A percentile compares a stretch with the other conserved stretches of the same genome.
Evolutionary conservation across 2,797 vertebrate species (phyloP).

Genomic region (Neomorphus geoffroyi): DNA sequence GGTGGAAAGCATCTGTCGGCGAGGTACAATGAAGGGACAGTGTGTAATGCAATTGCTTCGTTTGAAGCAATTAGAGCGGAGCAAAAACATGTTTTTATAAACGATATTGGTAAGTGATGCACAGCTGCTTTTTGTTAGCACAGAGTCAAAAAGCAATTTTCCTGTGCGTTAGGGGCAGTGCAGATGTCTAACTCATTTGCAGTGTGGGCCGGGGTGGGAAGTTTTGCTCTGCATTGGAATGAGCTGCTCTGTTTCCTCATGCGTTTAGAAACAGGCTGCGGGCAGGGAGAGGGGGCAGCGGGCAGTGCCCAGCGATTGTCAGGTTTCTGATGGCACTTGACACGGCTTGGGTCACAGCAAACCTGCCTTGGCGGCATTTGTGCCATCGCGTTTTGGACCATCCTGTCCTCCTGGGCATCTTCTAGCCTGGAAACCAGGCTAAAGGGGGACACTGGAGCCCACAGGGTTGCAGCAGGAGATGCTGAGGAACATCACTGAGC

Average conservation of each 20-base stretch:
- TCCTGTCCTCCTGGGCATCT: not conserved
- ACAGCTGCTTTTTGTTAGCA: not conserved
- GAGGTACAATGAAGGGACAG: not conserved
- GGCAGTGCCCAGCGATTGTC: not conserved
- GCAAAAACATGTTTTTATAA: not conserved
- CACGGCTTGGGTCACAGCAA: not conserved
- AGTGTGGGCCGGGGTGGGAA: not conserved
- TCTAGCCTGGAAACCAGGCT: not conserved
- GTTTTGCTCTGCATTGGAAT: not conserved
- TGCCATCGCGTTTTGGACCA: not conserved
- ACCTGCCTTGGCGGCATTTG: not conserved
- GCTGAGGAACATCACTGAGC: fast-evolving
- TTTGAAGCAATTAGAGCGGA: slow-evolving; percentile 7
- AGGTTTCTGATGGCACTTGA: not conserved
- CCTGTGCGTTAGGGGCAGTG: fast-evolving
- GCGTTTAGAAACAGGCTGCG: not conserved
- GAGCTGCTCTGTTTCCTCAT: not conserved
- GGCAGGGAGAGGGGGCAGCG: not conserved
- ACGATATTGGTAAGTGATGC: not conserved
- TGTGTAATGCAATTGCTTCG: not conserved
- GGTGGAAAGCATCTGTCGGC: not conserved
- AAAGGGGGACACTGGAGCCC: not conserved
- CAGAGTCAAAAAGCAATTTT: not conserved
- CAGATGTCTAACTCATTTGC: not conserved
- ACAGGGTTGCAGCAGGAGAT: fast-evolving